phyloP scores from a whole-genome alignment of 2,113 vertebrate species.

The Colossoma macropomum region DNA sequence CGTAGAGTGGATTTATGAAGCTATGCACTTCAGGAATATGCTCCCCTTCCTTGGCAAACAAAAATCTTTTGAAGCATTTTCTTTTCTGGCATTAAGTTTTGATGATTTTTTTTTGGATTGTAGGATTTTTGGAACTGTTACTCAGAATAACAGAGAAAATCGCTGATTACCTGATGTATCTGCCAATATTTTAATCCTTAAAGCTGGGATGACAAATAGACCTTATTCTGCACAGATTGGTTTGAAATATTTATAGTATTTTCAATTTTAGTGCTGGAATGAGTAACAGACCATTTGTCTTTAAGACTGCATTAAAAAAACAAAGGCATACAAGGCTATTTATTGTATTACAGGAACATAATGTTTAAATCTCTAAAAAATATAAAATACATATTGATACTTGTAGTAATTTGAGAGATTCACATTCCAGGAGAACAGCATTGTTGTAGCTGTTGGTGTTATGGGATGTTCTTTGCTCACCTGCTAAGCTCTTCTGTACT shows the following conservation, averaged over 20 bases:
- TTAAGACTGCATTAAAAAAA: no score
- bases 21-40: constrained; percentile 33
- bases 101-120: neutral
- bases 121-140: neutral
- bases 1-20: constrained; percentile 34
- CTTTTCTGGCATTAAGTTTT: neutral
- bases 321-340: no score
- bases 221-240: neutral
- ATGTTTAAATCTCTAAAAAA: no score
- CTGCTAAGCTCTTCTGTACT: no score
- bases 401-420: no score
- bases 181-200: neutral
- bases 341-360: no score
- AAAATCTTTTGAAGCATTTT: neutral
- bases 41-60: neutral
- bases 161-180: neutral
- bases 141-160: neutral
- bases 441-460: no score
- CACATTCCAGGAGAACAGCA: no score
- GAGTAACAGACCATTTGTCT: neutral
- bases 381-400: no score
- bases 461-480: no score
- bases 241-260: neutral
- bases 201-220: neutral
- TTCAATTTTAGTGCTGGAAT: neutral